Conservation (phyloP, 2,113 vertebrate species). For the Oreotragus oreotragus region DNA sequence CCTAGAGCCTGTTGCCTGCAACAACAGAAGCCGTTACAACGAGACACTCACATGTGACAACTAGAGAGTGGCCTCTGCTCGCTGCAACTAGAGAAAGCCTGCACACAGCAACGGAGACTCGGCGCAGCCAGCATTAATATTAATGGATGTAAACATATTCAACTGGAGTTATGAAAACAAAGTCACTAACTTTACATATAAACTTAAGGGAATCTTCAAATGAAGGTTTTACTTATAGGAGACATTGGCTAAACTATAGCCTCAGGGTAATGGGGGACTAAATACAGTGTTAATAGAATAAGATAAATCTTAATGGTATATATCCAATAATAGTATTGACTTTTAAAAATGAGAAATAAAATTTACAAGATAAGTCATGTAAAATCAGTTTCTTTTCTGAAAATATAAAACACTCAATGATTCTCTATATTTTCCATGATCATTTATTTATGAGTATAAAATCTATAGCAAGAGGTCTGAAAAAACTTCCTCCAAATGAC, state of each 20-base stretch:
- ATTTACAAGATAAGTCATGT: not conserved
- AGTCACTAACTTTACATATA: not conserved
- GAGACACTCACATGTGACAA: rapidly evolving
- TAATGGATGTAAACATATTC: not conserved
- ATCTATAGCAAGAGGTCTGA: not conserved
- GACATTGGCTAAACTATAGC: not conserved
- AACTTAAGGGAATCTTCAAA: not conserved
- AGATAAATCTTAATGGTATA: not conserved
- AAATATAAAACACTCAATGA: not conserved
- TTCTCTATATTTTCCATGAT: not conserved
- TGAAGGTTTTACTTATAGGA: not conserved
- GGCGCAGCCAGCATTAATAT: not conserved
- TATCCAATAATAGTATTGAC: not conserved
- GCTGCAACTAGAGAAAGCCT: not conserved
- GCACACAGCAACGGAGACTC: not conserved
- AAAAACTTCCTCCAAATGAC: not conserved
- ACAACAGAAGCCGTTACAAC: not conserved
- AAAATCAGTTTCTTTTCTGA: not conserved
- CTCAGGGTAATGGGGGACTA: not conserved
- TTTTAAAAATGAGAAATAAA: not conserved
- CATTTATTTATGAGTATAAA: not conserved
- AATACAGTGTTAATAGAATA: not conserved
- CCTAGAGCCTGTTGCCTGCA: not conserved
- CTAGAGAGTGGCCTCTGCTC: not conserved
- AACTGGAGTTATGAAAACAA: not conserved